Conservation (phyloP, 2,888 invertebrate genomes). For the Drosophila kuntzei region DNA sequence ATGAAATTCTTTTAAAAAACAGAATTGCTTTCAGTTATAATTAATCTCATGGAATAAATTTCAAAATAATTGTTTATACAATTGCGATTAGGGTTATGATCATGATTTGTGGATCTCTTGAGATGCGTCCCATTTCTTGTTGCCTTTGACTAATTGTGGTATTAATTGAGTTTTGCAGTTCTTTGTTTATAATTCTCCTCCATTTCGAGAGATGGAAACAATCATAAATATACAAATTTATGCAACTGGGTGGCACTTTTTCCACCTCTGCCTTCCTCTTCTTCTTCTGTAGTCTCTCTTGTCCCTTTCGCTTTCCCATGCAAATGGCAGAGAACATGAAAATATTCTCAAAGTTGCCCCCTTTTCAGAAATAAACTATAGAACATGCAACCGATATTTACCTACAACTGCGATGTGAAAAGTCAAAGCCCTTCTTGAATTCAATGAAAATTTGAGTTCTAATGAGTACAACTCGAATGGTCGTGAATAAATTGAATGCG, state of each 20-base stretch:
- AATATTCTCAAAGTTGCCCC: conserved; percentile 15
- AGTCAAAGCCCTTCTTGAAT: neutral
- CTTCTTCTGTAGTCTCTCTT: neutral
- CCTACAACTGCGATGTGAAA: conserved; percentile 8
- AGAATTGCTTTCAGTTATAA: neutral
- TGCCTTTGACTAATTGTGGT: conserved; percentile 64
- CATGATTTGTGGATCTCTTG: neutral
- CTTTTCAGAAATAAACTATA: conserved; percentile 20
- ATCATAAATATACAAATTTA: conserved; percentile 76
- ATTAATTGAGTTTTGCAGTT: conserved; percentile 47
- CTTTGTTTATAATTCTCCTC: conserved; percentile 18
- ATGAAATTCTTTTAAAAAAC: neutral
- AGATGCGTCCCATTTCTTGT: conserved; percentile 68
- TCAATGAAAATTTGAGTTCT: neutral
- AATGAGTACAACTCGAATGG: no score
- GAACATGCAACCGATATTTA: conserved; percentile 46
- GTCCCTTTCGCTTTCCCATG: conserved; percentile 51
- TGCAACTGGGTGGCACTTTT: conserved; percentile 76
- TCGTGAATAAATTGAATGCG: no score
- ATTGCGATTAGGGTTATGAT: conserved; percentile 1
- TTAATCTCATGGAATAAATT: neutral
- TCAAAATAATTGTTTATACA: neutral
- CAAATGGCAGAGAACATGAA: conserved; percentile 34
- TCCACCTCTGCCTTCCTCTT: neutral
- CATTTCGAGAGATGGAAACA: conserved; percentile 23